Percentiles rank a stretch among this genome's conserved stretches.
These are phyloP conservation scores for Tiphia femorata DNA, from an alignment of 2,888 invertebrate genomes.

Conservation along the genomic window DNA sequence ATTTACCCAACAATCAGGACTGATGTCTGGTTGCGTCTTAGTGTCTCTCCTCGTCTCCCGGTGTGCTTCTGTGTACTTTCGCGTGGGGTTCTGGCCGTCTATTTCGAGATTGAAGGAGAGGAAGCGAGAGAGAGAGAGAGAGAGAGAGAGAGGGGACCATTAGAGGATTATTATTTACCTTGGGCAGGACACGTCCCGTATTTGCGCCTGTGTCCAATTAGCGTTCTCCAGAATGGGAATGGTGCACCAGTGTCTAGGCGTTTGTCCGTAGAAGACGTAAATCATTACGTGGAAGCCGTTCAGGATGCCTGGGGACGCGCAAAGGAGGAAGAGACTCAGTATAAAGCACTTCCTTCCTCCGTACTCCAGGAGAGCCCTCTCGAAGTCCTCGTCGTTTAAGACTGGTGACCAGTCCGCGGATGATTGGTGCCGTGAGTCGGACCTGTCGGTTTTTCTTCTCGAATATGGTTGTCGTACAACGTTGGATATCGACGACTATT, in stretches of 20 bases:
- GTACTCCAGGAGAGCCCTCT: not conserved
- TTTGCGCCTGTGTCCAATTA: constrained; percentile 31
- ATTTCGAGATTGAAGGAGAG: too few relatives aligned
- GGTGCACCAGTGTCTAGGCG: constrained; percentile 24
- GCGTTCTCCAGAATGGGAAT: constrained; percentile 17
- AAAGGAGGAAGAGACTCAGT: constrained; percentile 32
- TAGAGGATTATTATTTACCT: constrained; percentile 23
- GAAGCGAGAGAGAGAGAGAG: too few relatives aligned
- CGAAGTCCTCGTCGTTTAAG: constrained; percentile 4
- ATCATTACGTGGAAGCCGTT: constrained; percentile 71
- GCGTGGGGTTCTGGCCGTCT: too few relatives aligned
- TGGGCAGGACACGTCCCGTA: constrained; percentile 18
- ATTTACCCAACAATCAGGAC: not conserved
- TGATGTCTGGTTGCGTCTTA: not conserved
- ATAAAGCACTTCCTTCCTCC: constrained; percentile 21
- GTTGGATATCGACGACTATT: too few relatives aligned
- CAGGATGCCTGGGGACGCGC: constrained; percentile 67
- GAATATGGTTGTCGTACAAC: too few relatives aligned
- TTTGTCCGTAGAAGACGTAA: constrained; percentile 69
- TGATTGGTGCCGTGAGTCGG: too few relatives aligned
- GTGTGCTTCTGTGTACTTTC: too few relatives aligned
- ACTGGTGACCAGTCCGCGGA: not conserved
- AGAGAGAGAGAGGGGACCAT: too few relatives aligned
- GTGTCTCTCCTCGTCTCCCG: not conserved
- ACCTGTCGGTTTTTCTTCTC: too few relatives aligned